Percentiles rank a stretch among this genome's conserved stretches.
Evolutionary conservation across 2,113 vertebrate genomes (phyloP).

Genomic region (Jacana jacana): DNA sequence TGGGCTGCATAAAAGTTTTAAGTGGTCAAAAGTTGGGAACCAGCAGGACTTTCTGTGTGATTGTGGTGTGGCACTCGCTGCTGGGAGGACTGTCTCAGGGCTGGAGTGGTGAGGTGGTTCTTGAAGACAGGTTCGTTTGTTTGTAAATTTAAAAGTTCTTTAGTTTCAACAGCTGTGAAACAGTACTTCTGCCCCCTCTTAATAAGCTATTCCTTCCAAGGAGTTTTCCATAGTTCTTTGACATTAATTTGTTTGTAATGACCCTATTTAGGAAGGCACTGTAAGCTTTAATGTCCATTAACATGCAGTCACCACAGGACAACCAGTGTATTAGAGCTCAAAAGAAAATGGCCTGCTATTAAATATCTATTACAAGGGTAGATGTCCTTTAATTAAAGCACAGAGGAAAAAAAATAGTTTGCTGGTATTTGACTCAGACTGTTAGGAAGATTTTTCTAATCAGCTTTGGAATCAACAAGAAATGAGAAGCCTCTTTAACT

Average conservation of each 20-base stretch:
- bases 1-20: neutral
- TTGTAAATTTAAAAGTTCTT: neutral
- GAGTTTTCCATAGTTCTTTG: neutral
- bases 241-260: neutral
- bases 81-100: neutral
- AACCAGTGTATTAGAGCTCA: neutral
- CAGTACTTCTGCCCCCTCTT: neutral
- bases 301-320: neutral
- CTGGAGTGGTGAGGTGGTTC: neutral
- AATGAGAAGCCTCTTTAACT: neutral
- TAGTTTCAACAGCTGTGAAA: neutral
- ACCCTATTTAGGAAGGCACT: neutral
- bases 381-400: neutral
- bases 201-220: neutral
- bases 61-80: rapidly evolving
- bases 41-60: neutral
- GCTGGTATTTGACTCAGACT: too few relatives aligned
- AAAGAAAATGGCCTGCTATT: neutral
- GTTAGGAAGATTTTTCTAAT: too few relatives aligned
- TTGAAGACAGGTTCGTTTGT: neutral
- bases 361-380: neutral
- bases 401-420: neutral
- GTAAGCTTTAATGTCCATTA: neutral
- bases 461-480: neutral
- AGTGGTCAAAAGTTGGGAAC: neutral